phyloP scores from a whole-genome alignment of 53 echinoderm and acorn worm species.

The Paelopatides confundens region DNA sequence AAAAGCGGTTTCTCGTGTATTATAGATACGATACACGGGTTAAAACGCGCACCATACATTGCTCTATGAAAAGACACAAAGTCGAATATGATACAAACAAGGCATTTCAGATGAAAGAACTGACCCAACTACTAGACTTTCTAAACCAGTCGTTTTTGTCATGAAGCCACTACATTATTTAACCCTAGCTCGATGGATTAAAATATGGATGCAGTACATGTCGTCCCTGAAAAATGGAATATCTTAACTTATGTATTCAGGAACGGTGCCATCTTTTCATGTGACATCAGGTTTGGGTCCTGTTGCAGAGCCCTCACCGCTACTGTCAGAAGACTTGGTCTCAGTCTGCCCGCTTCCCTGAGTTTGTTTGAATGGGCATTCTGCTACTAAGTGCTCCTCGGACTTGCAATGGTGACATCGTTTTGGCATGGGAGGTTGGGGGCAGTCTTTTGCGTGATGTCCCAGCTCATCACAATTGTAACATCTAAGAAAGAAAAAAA shows the following conservation, averaged over 20 bases:
- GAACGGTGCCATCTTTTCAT: slow-evolving; percentile 47
- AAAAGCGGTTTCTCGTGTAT: not conserved
- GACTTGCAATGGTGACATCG: slow-evolving; percentile 95
- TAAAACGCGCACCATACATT: slow-evolving; percentile 34
- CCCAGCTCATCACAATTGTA: slow-evolving; percentile 96
- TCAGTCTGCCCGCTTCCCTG: slow-evolving; percentile 74
- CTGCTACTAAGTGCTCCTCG: slow-evolving; percentile 95
- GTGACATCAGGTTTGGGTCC: slow-evolving; percentile 42
- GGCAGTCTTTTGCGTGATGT: slow-evolving; percentile 97
- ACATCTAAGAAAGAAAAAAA: slow-evolving; percentile 64
- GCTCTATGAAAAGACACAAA: slow-evolving; percentile 48
- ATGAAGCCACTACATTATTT: slow-evolving; percentile 32
- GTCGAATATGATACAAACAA: slow-evolving; percentile 45
- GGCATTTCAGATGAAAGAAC: slow-evolving; percentile 52
- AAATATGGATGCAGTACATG: slow-evolving; percentile 43
- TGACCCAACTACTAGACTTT: slow-evolving; percentile 40
- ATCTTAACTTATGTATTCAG: slow-evolving; percentile 14
- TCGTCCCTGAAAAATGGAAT: slow-evolving; percentile 39
- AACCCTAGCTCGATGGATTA: slow-evolving; percentile 44
- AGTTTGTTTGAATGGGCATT: slow-evolving; percentile 89
- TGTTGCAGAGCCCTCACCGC: slow-evolving; percentile 12
- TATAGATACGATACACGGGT: not conserved
- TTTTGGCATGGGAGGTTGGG: slow-evolving; percentile 87
- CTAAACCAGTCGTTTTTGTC: slow-evolving; percentile 43
- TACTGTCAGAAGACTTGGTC: slow-evolving; percentile 39